A percentile compares a stretch with the other conserved stretches of the same genome.
These are phyloP conservation scores for Cosmopolites sordidus DNA, from an alignment of 2,888 invertebrate genomes.

Conservation along the genomic window DNA sequence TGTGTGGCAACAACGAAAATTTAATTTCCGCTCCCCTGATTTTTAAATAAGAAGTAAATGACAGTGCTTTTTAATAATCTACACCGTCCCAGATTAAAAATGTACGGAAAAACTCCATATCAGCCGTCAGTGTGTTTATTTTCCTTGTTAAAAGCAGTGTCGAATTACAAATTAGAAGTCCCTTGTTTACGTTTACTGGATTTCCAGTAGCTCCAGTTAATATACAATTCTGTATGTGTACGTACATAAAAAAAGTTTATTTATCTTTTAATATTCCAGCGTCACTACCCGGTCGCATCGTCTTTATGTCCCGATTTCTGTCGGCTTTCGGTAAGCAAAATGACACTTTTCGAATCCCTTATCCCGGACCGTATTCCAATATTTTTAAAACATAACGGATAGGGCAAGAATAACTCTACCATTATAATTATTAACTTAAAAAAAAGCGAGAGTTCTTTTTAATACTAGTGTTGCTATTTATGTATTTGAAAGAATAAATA, in stretches of 20 bases:
- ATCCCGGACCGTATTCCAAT: not conserved
- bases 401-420: too few relatives aligned
- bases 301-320: not conserved
- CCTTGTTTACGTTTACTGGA: conserved; percentile 40
- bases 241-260: conserved; percentile 34
- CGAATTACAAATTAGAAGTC: conserved; percentile 42
- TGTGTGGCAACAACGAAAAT: too few relatives aligned
- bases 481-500: too few relatives aligned
- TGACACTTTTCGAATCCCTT: not conserved
- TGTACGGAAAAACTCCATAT: too few relatives aligned
- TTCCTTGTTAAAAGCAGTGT: conserved; percentile 47
- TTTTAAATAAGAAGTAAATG: too few relatives aligned
- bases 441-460: too few relatives aligned
- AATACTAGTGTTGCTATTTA: too few relatives aligned
- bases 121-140: conserved; percentile 37
- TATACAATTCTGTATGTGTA: conserved; percentile 34
- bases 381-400: too few relatives aligned
- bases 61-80: too few relatives aligned
- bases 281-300: conserved; percentile 1
- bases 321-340: not conserved
- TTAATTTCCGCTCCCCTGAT: too few relatives aligned
- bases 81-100: too few relatives aligned
- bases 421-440: too few relatives aligned
- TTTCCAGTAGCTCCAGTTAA: conserved; percentile 36
- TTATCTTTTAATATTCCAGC: conserved; percentile 30